Evolutionary conservation across 2,797 vertebrate genomes (phyloP), one percentile per base, ranked within the genome.

Genomic region (Danio choprae): DNA sequence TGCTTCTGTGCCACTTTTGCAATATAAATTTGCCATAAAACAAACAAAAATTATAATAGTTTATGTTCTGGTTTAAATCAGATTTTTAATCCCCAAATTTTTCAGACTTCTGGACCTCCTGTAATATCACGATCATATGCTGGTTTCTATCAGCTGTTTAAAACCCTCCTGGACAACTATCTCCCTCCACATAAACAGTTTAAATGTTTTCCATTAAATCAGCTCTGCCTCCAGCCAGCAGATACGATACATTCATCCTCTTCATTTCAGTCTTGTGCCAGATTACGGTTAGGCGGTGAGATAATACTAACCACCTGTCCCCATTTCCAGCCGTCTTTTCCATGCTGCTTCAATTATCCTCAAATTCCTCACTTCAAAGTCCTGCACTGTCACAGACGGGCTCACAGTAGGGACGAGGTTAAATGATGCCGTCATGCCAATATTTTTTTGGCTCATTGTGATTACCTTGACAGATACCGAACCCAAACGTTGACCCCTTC

Each of bases 301-400:
- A 80, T 84, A 83, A 87, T 68, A 76, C 59, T 29, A 60, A 68
- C 72, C 86, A 85, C 78, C 78, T 85, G 76, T 62, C 51, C 20
- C 36, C 22, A 6, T 64, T 60, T 76, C 68, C 67, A 78, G 48
- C 7, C 11, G 5, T 22, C 12, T 72, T 38, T 65, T 43, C 48
- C 70, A 78, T 80, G 55, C 64, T 80, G 43, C 43, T 80, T 78
- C 72, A 38, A 77, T 77, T 79, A 82, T 67, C 50, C 51, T 81
- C 55, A 79, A 77, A 84, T 82, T 84, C 78, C 59, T 43, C 40
- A 83, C 59, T 74, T 87, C 64, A 84, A 76, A 84, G 79, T 38
- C 43, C 15, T 74, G 64, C 62, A 63, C 50, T 76, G 68, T 81
- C 74, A 76, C 16, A 69, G 43, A 65, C n/a, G 36, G 8, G 20